phyloP scores from a whole-genome alignment of 2,113 vertebrate species.

The Apteryx mantelli region DNA sequence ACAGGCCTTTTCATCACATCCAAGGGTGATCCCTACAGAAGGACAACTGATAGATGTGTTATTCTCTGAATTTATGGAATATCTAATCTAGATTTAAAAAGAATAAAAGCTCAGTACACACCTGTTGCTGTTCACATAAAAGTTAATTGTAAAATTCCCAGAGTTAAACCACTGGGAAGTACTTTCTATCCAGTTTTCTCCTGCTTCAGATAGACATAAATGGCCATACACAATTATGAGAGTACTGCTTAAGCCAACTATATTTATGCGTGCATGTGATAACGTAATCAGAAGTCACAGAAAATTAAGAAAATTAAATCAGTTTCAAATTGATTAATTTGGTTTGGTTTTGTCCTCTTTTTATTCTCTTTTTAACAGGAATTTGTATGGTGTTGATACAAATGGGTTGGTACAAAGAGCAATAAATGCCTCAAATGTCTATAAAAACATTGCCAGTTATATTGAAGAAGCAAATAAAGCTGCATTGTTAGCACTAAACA shows the following conservation, averaged over 20 bases:
- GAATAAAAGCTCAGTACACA: background rate
- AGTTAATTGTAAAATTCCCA: background rate
- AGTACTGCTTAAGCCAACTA: background rate
- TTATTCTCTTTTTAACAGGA: slow-evolving; percentile 52
- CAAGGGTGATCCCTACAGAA: background rate
- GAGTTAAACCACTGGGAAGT: background rate
- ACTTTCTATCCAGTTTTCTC: background rate
- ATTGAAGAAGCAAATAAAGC: slow-evolving; percentile 85
- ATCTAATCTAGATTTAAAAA: background rate
- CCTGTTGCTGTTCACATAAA: background rate
- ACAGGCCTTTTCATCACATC: background rate
- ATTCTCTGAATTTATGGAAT: background rate
- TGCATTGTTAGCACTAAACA: slow-evolving; percentile 79
- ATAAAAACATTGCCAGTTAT: slow-evolving; percentile 91
- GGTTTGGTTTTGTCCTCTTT: background rate
- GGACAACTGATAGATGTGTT: background rate
- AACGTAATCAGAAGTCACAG: background rate
- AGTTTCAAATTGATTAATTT: background rate
- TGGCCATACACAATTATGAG: background rate
- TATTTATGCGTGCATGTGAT: background rate
- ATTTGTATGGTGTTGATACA: slow-evolving; percentile 86
- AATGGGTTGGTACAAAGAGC: slow-evolving; percentile 94
- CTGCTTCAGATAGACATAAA: background rate
- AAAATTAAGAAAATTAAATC: background rate
- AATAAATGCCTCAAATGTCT: slow-evolving; percentile 91